phyloP scores from a whole-genome alignment of 2,797 vertebrate genomes.

The Crypturellus tataupa region DNA sequence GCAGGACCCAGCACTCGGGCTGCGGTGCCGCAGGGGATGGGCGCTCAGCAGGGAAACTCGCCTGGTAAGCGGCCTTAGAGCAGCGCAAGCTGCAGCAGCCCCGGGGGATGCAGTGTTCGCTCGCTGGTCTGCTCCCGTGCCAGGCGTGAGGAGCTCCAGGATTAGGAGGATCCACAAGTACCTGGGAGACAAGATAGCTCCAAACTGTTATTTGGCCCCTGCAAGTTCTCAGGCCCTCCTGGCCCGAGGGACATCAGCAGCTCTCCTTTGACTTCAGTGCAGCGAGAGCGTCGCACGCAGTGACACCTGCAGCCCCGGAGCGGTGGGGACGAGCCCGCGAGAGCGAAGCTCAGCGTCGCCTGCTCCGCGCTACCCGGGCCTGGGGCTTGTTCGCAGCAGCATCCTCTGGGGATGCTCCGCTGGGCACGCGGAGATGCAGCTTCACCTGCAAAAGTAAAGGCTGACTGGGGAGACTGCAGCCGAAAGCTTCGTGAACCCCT shows the following conservation, averaged over 20 bases:
- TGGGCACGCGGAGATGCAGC: not conserved
- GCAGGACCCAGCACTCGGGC: not conserved
- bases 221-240: too few species aligned
- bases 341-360: too few species aligned
- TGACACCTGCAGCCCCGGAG: too few species aligned
- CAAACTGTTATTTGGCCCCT: too few species aligned
- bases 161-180: not conserved
- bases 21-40: too few species aligned
- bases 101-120: too few species aligned
- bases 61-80: not conserved
- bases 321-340: too few species aligned
- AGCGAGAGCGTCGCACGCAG: not conserved
- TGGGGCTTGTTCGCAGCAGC: not conserved
- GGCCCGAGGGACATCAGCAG: too few species aligned
- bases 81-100: not conserved
- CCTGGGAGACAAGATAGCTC: too few species aligned
- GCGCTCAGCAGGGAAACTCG: too few species aligned
- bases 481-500: not conserved
- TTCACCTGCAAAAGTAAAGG: not conserved
- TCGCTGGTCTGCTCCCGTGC: not conserved
- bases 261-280: not conserved
- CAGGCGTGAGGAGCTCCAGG: not conserved
- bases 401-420: not conserved
- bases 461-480: not conserved
- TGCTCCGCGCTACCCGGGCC: not conserved